Base-by-base conservation (phyloP, 2,888 invertebrate species). In the Stegophylla sp. region DNA sequence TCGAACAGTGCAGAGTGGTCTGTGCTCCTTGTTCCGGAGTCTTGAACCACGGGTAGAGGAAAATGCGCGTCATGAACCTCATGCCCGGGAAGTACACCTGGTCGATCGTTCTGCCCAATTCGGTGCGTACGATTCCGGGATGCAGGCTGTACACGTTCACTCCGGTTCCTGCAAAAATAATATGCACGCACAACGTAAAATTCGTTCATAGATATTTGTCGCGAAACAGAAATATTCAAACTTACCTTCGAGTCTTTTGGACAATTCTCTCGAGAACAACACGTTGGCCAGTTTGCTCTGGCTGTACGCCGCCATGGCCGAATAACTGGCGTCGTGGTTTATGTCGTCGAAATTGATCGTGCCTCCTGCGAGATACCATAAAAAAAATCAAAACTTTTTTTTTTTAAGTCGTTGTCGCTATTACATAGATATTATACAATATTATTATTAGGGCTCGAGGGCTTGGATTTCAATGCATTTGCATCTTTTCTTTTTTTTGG, bases 91-190 rank as follows among this genome's bases (percentile, higher is more conserved):
- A 90, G 82, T 89, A 64, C 0, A 88, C 86, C 0, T 87, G 85
- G 84, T 90, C 87, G 83, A 91, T 85, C 86, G 92, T 89, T n/a
- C 94, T 90, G 0, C 90, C 91, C 9, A 95, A 86, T 84, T 94
- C 94, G 0, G 95, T 94, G 83, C 89, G 89, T 69, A 93, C 91
- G 0, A 92, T 88, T 0, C 93, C 93, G 0, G 93, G 93, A 85
- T 94, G 93, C 0, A 92, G 86, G 79, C 90, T 88, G 86, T 93
- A 93, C 0, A 90, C 90, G 51, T 89, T 91, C 0, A 94, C 89
- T 2, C 89, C 90, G 15, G 83, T 84, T 3, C 84, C 85, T 85
- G 81, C 23, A 81, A 82, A n/a, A n/a, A n/a, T n/a, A n/a, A n/a
- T n/a, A n/a, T n/a, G n/a, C n/a, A n/a, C n/a, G n/a, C n/a, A n/a